Conservation (phyloP, 2,888 invertebrate species). For the Cheilosia vernalis region DNA sequence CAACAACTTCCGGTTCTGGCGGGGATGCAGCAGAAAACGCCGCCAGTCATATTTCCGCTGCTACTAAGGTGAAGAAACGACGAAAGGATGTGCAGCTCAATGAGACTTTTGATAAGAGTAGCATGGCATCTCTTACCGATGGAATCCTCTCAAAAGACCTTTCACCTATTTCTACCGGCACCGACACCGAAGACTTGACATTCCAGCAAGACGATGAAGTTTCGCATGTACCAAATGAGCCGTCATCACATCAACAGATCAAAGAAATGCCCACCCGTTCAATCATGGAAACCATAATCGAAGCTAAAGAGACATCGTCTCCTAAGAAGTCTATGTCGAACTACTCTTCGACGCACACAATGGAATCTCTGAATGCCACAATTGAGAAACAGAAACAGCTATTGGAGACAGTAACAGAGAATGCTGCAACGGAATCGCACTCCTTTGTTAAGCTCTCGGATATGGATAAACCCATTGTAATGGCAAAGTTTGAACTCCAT, state of each 20-base stretch:
- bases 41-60: constrained; percentile 40
- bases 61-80: constrained; percentile 79
- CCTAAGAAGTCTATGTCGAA: constrained; percentile 79
- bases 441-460: constrained; percentile 91
- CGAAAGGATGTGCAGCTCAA: constrained; percentile 82
- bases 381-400: constrained; percentile 83
- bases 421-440: constrained; percentile 82
- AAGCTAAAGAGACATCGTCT: constrained; percentile 83
- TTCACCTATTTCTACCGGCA: constrained; percentile 82
- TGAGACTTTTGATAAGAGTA: constrained; percentile 84
- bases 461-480: constrained; percentile 87
- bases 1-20: constrained; percentile 78
- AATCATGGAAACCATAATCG: constrained; percentile 83
- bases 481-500: constrained; percentile 84
- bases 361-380: constrained; percentile 81
- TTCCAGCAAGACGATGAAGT: constrained; percentile 83
- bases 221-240: constrained; percentile 31
- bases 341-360: constrained; percentile 78
- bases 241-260: constrained; percentile 73
- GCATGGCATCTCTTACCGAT: constrained; percentile 83
- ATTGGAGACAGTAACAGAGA: constrained; percentile 82
- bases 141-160: constrained; percentile 83
- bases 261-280: constrained; percentile 80
- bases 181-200: constrained; percentile 83
- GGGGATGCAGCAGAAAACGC: constrained; percentile 71